Conservation (phyloP, 2,888 invertebrate genomes). For the Periphyllus acericola region DNA sequence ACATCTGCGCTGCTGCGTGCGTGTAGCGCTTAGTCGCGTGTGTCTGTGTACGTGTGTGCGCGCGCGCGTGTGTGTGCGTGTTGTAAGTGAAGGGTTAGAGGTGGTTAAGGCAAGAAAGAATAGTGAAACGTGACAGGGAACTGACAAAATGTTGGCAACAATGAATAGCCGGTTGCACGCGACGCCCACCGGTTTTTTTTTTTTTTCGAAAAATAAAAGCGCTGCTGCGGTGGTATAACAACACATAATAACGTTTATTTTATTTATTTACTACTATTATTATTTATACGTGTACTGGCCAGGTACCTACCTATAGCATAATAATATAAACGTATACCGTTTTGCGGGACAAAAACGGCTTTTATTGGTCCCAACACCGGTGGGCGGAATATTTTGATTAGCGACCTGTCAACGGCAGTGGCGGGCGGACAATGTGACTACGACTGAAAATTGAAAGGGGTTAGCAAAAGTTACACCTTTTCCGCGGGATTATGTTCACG, state of each 20-base stretch:
- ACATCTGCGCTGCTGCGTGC: slow-evolving; percentile 51
- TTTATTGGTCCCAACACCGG: slow-evolving; percentile 58
- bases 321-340: slow-evolving; percentile 10
- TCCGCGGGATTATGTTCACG: slow-evolving; percentile 23
- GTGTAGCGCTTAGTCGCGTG: not conserved
- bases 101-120: slow-evolving; percentile 25
- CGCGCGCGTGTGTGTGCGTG: not conserved
- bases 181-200: slow-evolving; percentile 60
- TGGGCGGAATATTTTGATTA: slow-evolving; percentile 62
- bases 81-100: slow-evolving; percentile 56
- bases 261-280: slow-evolving; percentile 37
- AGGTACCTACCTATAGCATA: not conserved
- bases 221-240: slow-evolving; percentile 12
- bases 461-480: slow-evolving; percentile 60
- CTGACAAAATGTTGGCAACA: slow-evolving; percentile 62
- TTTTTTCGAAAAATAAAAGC: slow-evolving; percentile 50
- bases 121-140: slow-evolving; percentile 59
- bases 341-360: slow-evolving; percentile 49
- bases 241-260: slow-evolving; percentile 57
- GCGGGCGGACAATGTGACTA: slow-evolving; percentile 45
- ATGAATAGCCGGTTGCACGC: slow-evolving; percentile 58
- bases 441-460: slow-evolving; percentile 47
- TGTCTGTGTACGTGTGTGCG: not conserved
- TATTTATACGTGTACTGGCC: slow-evolving; percentile 27
- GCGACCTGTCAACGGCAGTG: slow-evolving; percentile 54